Evolutionary conservation across 2,113 vertebrate species (phyloP).

Genomic region (Crotalus viridis): DNA sequence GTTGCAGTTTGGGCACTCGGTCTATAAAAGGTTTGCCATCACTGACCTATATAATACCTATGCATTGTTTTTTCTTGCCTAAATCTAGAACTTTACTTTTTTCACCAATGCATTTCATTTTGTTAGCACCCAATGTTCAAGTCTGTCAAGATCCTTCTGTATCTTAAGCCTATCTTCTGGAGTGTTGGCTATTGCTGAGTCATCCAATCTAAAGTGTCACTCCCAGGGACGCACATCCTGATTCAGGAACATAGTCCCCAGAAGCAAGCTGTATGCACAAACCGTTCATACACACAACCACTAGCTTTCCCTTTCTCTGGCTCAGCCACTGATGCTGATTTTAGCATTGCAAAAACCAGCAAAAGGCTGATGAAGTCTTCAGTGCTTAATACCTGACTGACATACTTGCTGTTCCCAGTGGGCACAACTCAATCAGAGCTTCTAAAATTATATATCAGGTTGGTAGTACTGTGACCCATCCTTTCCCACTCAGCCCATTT

Average conservation of each 20-base stretch:
- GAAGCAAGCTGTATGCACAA: background rate
- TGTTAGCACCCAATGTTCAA: no score
- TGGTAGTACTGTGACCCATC: constrained; percentile 48
- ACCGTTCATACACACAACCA: background rate
- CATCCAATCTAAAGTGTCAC: background rate
- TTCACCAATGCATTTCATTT: no score
- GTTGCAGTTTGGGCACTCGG: no score
- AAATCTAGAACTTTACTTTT: no score
- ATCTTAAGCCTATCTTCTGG: no score
- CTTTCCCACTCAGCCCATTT: background rate
- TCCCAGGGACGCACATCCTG: background rate
- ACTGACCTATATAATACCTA: no score
- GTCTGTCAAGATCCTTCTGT: no score
- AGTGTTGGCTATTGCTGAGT: no score
- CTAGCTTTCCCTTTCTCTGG: background rate
- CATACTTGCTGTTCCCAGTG: background rate
- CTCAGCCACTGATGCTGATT: background rate
- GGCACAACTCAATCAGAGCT: background rate
- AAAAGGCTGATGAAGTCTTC: background rate
- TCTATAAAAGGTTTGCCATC: no score
- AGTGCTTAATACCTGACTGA: background rate
- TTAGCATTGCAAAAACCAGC: background rate
- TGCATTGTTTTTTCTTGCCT: no score
- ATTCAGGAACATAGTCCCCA: background rate
- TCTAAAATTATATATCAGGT: constrained; percentile 21